Conservation (phyloP, 2,113 vertebrate species). For the Scatophagus argus region DNA sequence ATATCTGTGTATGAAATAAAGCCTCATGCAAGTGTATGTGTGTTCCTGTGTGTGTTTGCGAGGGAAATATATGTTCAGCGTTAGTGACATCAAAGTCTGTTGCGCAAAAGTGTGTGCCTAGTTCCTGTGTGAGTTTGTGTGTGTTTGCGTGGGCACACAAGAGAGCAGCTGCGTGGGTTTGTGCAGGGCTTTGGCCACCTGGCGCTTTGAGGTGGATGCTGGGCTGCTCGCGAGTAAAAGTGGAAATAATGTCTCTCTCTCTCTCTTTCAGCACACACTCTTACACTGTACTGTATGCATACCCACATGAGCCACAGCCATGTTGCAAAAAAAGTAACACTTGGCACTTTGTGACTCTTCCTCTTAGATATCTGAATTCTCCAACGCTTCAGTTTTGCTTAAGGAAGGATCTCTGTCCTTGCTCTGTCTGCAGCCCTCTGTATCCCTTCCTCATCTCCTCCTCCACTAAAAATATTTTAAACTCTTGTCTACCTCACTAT, state of each 20-base stretch:
- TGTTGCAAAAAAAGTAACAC: slow-evolving; percentile 33
- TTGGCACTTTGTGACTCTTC: slow-evolving; percentile 12
- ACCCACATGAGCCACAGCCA: slow-evolving; percentile 40
- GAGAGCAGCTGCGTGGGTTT: slow-evolving; percentile 81
- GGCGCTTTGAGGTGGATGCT: slow-evolving; percentile 79
- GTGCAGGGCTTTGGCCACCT: slow-evolving; percentile 80
- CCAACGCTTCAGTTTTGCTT: slow-evolving; percentile 13
- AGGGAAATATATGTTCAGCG: slow-evolving; percentile 71
- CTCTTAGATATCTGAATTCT: slow-evolving; percentile 25
- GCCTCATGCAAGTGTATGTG: slow-evolving; percentile 57
- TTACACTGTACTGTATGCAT: slow-evolving; percentile 40
- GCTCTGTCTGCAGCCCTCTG: background rate
- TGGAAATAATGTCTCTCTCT: slow-evolving; percentile 63
- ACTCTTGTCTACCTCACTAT: background rate
- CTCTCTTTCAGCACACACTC: slow-evolving; percentile 42
- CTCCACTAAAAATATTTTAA: background rate
- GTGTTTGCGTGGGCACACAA: slow-evolving; percentile 76
- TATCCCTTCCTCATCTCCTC: slow-evolving; percentile 8
- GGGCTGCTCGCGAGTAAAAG: slow-evolving; percentile 70
- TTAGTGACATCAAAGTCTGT: slow-evolving; percentile 76
- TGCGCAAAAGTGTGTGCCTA: slow-evolving; percentile 62
- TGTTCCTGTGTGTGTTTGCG: slow-evolving; percentile 10
- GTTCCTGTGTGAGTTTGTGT: slow-evolving; percentile 31
- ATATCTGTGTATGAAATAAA: slow-evolving; percentile 79
- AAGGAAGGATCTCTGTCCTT: background rate